Percentiles rank a stretch among this genome's conserved stretches.
phyloP scores from a whole-genome alignment of 2,888 invertebrate species.

The Torymus aiolomorphi region DNA sequence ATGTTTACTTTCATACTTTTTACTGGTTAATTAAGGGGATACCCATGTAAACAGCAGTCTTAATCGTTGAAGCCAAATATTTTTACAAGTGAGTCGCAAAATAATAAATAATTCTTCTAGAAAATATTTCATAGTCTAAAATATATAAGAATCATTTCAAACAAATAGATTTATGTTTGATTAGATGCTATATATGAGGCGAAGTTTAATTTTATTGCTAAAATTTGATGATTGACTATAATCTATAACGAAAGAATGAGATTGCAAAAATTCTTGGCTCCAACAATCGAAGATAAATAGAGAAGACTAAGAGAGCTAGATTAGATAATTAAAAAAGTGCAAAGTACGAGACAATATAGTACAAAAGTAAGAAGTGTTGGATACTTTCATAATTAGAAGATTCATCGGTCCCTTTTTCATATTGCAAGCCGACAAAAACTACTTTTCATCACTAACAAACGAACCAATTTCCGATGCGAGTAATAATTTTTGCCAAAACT shows the following conservation, averaged over 20 bases:
- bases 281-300: not conserved
- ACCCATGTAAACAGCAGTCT: not conserved
- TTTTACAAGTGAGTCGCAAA: not conserved
- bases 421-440: not conserved
- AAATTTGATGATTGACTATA: no score
- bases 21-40: not conserved
- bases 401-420: not conserved
- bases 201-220: no score
- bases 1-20: constrained; percentile 6
- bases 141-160: no score
- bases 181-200: no score
- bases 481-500: no score
- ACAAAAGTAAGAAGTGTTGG: constrained; percentile 21
- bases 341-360: constrained; percentile 24
- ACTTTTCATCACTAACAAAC: not conserved
- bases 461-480: constrained; percentile 9
- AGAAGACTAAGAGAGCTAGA: not conserved
- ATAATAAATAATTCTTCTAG: not conserved
- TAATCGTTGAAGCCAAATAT: constrained; percentile 15
- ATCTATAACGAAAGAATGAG: no score
- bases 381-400: not conserved
- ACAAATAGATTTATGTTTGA: no score
- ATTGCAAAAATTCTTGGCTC: not conserved
- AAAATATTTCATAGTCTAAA: not conserved
- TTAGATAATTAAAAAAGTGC: not conserved